Percentiles rank a stretch among this genome's conserved stretches.
These are phyloP conservation scores for Megamerina dolium DNA, from an alignment of 2,888 invertebrate species.

Conservation along the genomic window DNA sequence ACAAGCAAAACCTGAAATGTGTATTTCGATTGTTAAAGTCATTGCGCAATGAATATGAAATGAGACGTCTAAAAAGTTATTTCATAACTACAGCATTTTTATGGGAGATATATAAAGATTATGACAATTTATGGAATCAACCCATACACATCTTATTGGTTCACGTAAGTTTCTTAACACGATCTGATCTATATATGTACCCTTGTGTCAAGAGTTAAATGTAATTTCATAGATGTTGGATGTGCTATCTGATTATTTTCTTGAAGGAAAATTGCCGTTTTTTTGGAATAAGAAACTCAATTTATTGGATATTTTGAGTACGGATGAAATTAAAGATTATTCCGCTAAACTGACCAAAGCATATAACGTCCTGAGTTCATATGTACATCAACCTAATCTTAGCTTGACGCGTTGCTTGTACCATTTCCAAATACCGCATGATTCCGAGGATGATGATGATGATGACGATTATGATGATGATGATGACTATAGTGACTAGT, in stretches of 20 bases:
- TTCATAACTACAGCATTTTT: conserved; percentile 28
- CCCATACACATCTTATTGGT: conserved; percentile 18
- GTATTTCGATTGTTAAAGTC: conserved; percentile 27
- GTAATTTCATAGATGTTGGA: conserved; percentile 20
- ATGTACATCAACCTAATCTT: conserved; percentile 3
- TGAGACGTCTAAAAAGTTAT: conserved; percentile 27
- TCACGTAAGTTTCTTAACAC: conserved; percentile 21
- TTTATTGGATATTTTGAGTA: conserved; percentile 14
- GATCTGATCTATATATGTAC: background rate
- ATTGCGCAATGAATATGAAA: conserved; percentile 19
- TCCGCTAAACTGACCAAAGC: conserved; percentile 1
- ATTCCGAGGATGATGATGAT: no score
- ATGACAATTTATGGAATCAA: conserved; percentile 19
- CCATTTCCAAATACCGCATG: no score
- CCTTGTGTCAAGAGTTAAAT: background rate
- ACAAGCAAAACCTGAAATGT: conserved; percentile 24
- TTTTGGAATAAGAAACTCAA: conserved; percentile 22
- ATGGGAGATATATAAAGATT: conserved; percentile 16
- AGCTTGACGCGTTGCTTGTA: background rate
- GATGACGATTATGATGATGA: no score
- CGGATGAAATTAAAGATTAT: conserved; percentile 9
- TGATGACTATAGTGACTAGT: no score
- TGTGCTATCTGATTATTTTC: conserved; percentile 11
- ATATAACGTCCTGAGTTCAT: conserved; percentile 4
- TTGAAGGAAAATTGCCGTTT: conserved; percentile 12